Evolutionary conservation across 2,113 vertebrate species (phyloP), one percentile per base, ranked within the genome.

Genomic region (Dasyurus viverrinus): DNA sequence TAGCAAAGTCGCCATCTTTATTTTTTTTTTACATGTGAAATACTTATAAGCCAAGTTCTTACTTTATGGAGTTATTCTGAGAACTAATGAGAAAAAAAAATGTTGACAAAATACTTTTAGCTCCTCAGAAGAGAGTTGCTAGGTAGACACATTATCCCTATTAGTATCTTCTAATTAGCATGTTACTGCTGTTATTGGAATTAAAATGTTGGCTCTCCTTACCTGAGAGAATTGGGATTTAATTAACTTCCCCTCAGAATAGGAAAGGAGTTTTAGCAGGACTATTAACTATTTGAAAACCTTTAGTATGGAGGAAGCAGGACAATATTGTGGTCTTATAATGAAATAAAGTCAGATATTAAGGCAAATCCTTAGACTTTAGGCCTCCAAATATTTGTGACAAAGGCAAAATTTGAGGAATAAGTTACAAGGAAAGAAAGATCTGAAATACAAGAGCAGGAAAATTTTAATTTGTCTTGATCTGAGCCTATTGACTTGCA

Each of bases 361-460:
- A 93, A 27, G 93, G 95, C 96, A 97, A 98, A 97, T 97, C 97
- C 96, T 97, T 97, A 97, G 92, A 93, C 84, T 94, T 95, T 92
- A 97, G 96, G 90, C 96, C 96, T 97, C 97, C 97, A 97, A 90
- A 96, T 97, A 94, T 97, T 96, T 96, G 3, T 95, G 96, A 95
- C 97, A 97, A 96, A 96, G 94, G 95, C 89, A 90, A 93, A 97
- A 93, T 36, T 89, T 76, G 68, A 76, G 36, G 2, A 22, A 6
- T 22, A 42, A 96, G 94, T 96, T 92, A 46, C 23, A 89, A 93
- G 94, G 93, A 95, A 97, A 96, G 92, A 96, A 97, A 96, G 53
- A 50, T 47, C 84, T 46, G 27, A 76, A 55, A 92, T 60, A 93
- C 53, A 0, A 93, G 96, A 94, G 95, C 95, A 97, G 94, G 93